Percentiles rank a stretch among this genome's conserved stretches.
Conservation (phyloP, 2,113 vertebrate genomes). For the Arizona elegans region DNA sequence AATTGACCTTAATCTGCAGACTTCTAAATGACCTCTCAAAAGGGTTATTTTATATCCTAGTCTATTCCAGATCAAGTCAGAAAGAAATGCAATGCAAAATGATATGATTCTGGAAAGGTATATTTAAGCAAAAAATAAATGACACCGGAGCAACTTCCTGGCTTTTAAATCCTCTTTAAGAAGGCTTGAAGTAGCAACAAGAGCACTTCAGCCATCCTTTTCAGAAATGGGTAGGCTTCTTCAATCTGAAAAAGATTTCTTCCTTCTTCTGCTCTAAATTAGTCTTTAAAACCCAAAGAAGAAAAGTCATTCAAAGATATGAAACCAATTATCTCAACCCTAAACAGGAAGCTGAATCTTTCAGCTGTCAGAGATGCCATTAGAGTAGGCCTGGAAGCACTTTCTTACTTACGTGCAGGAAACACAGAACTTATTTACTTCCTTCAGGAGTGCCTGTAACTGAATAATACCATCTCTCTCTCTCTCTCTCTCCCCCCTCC, state of each 20-base stretch:
- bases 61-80: background rate
- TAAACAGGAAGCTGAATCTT: background rate
- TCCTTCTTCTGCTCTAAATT: background rate
- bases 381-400: background rate
- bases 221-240: background rate
- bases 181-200: background rate
- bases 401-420: background rate
- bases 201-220: background rate
- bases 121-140: conserved; percentile 25
- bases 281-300: background rate
- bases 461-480: no score
- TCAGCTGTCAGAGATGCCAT: background rate
- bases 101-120: background rate
- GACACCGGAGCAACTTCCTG: background rate
- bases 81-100: background rate
- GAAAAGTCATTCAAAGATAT: background rate
- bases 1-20: background rate
- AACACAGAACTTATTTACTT: background rate
- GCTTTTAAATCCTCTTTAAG: conserved; percentile 3
- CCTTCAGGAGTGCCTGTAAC: background rate
- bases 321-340: background rate
- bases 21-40: background rate
- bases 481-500: no score
- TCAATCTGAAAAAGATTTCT: background rate
- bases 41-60: conserved; percentile 4